Evolutionary conservation across 1,140 invertebrate species (phyloP).

Genomic region (Homarus americanus): DNA sequence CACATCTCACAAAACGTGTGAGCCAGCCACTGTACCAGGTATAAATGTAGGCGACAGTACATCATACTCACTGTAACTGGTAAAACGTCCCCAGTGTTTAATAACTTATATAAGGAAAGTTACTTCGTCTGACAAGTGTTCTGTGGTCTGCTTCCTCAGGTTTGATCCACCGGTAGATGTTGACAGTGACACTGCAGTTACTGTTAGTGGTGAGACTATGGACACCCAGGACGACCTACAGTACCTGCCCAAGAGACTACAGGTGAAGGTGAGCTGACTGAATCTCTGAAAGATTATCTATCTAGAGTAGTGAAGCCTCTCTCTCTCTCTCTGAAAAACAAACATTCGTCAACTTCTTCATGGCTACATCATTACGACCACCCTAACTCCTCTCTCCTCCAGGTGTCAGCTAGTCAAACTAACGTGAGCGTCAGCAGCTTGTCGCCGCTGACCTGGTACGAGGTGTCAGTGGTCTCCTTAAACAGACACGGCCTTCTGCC

Average conservation of each 20-base stretch:
- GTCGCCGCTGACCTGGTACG: conserved; percentile 88
- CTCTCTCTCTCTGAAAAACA: background rate
- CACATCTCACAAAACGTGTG: too few species aligned
- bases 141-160: conserved; percentile 40
- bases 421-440: conserved; percentile 46
- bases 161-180: conserved; percentile 63
- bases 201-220: background rate
- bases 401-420: conserved; percentile 63
- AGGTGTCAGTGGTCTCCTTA: conserved; percentile 85
- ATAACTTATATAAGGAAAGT: too few species aligned
- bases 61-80: too few species aligned
- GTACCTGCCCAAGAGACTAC: conserved; percentile 32
- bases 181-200: background rate
- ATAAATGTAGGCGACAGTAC: too few species aligned
- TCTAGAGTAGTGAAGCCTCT: too few species aligned
- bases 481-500: conserved; percentile 87
- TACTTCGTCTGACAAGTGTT: too few species aligned
- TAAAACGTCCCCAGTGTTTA: too few species aligned
- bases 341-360: background rate
- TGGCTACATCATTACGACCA: too few species aligned
- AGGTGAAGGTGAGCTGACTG: background rate
- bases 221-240: conserved; percentile 23
- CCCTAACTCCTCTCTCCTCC: background rate
- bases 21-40: too few species aligned
- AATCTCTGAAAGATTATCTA: background rate